Evolutionary conservation across 2,888 invertebrate genomes (phyloP).

Genomic region (Erpobdella octoculata): DNA sequence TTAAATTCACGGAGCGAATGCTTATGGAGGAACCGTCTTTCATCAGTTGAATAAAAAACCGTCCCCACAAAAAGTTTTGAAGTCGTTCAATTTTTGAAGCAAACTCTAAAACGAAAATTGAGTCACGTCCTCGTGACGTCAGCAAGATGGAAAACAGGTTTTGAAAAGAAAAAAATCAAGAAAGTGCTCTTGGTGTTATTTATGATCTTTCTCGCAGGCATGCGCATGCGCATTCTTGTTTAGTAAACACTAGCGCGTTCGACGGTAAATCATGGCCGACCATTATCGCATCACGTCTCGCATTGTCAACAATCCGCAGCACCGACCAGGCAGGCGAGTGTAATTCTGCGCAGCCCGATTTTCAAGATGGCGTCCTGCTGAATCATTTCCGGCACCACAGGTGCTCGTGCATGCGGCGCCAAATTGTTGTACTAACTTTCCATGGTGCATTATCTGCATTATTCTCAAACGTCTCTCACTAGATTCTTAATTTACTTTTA

Average conservation of each 20-base stretch:
- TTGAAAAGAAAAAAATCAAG: background rate
- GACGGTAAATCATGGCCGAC: conserved; percentile 15
- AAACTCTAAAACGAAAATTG: too few relatives aligned
- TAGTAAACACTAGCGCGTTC: conserved; percentile 18
- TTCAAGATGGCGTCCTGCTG: too few relatives aligned
- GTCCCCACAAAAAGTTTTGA: too few relatives aligned
- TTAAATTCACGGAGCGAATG: too few relatives aligned
- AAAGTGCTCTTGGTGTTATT: conserved; percentile 8
- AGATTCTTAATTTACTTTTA: too few relatives aligned
- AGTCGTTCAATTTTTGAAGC: too few relatives aligned
- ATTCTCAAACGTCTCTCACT: too few relatives aligned
- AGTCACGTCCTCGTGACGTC: conserved; percentile 1
- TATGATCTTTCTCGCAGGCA: conserved; percentile 18
- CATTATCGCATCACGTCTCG: conserved; percentile 18
- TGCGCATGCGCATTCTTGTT: conserved; percentile 15
- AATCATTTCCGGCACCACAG: background rate
- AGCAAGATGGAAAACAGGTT: background rate
- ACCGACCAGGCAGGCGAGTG: background rate
- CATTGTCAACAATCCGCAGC: conserved; percentile 14
- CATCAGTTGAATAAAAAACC: too few relatives aligned
- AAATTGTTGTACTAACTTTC: background rate
- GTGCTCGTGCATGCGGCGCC: background rate
- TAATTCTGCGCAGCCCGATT: too few relatives aligned
- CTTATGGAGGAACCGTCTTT: too few relatives aligned
- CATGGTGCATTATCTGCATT: background rate